Base-by-base conservation (phyloP, 2,113 vertebrate species). In the Glaucomys volans region DNA sequence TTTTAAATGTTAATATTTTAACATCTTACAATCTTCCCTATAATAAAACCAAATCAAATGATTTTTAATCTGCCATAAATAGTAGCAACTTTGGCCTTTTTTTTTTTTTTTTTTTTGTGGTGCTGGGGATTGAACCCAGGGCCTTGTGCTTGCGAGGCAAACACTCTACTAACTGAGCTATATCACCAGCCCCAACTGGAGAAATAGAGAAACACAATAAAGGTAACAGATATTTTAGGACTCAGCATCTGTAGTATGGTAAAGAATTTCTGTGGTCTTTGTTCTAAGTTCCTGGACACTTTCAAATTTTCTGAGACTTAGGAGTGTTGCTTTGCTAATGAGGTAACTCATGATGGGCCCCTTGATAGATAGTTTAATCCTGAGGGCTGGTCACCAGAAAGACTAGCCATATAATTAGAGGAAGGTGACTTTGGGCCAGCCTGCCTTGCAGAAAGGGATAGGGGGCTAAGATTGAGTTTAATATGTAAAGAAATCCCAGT, bases 1-100 rank as follows among this genome's bases (percentile, higher is more conserved):
- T 89, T 80, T 44, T n/a, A 92, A 84, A 85, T 72, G n/a, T 84
- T 72, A 30, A 4, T 54, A 35, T 76, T 69, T 52, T 79, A 71
- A 62, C 20, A 35, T 91, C 75, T 69, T 82, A 62, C 5, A 44
- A 32, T 66, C 71, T 54, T 42, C 67, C 30, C 32, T 82, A 67
- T 44, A 40, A 59, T 66, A 82, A 76, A 54, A 91, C 50, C 20
- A 66, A 28, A 74, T 93, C 57, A 86, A 47, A 71, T 91, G 57
- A 77, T 37, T 91, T 96, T 87, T 96, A 71, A 87, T 96, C 47
- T 94, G 22, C 76, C 62, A 81, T 22, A 83, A 77, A 20, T 66
- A 35, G 40, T 75, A 47, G 16, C 47, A 71, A 79, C 57, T 89
- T 90, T 71, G 22, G 3, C 44, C 6, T 85, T 57, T 77, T 47